Conservation (phyloP, 1,140 invertebrate genomes). For the Dendroctonus ponderosae region DNA sequence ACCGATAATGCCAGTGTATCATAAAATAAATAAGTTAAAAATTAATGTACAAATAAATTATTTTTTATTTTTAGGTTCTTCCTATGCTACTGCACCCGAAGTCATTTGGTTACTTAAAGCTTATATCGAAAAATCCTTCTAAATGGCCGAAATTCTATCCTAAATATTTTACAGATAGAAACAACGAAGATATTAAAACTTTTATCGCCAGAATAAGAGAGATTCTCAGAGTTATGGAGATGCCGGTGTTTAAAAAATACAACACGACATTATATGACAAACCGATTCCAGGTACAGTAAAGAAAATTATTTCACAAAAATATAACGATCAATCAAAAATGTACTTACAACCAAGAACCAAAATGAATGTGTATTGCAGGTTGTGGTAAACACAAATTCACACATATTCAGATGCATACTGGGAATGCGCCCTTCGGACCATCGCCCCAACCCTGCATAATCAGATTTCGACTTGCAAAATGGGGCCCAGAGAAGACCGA, state of each 20-base stretch:
- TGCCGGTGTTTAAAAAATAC: conserved; percentile 50
- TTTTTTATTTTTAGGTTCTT: conserved; percentile 57
- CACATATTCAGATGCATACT: conserved; percentile 65
- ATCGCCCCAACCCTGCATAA: conserved; percentile 69
- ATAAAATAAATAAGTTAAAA: too few relatives aligned
- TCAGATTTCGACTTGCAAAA: conserved; percentile 69
- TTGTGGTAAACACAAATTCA: conserved; percentile 50
- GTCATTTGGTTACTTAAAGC: conserved; percentile 59
- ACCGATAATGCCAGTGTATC: too few relatives aligned
- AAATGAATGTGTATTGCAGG: conserved; percentile 36
- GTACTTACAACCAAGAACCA: background rate
- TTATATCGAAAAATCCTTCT: conserved; percentile 61
- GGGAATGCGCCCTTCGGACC: conserved; percentile 68
- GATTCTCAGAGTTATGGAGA: conserved; percentile 43
- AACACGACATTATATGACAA: conserved; percentile 49
- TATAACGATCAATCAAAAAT: background rate
- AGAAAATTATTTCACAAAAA: too few relatives aligned
- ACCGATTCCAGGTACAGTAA: conserved; percentile 47
- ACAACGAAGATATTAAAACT: conserved; percentile 51
- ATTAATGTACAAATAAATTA: background rate
- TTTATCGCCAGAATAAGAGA: conserved; percentile 50
- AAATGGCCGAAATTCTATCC: conserved; percentile 66
- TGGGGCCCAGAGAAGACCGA: conserved; percentile 68
- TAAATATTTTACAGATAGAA: conserved; percentile 59
- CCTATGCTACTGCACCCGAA: conserved; percentile 74